These are phyloP conservation scores for Pseudopodoces humilis DNA, from an alignment of 2,113 vertebrate species.

Conservation along the genomic window DNA sequence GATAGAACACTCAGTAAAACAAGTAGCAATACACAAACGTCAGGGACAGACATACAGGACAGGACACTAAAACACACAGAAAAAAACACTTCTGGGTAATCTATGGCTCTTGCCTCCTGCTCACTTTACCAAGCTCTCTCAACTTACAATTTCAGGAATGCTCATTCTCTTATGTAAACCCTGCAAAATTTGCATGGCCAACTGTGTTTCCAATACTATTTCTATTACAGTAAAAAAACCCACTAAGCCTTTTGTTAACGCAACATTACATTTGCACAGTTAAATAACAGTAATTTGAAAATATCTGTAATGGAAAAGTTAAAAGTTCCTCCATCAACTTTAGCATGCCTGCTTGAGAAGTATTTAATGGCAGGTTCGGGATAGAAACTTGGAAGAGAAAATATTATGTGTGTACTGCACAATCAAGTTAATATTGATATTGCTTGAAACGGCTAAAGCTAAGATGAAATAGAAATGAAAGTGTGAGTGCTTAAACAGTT, in stretches of 20 bases:
- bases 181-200: constrained; percentile 34
- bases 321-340: constrained; percentile 22
- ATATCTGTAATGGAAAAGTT: constrained; percentile 50
- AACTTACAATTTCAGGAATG: background rate
- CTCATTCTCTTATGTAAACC: constrained; percentile 44
- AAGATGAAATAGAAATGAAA: constrained; percentile 22
- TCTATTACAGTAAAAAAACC: background rate
- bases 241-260: constrained; percentile 45
- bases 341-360: background rate
- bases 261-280: constrained; percentile 51
- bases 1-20: background rate
- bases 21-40: background rate
- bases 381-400: constrained; percentile 12
- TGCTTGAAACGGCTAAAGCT: background rate
- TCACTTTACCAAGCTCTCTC: background rate
- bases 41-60: background rate
- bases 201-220: constrained; percentile 30
- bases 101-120: background rate
- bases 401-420: background rate
- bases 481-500: constrained; percentile 50
- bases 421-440: constrained; percentile 47
- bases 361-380: background rate
- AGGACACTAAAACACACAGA: background rate
- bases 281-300: constrained; percentile 60
- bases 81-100: background rate